phyloP scores from a whole-genome alignment of 2,888 invertebrate species.

The Drepanosiphum platanoidis region DNA sequence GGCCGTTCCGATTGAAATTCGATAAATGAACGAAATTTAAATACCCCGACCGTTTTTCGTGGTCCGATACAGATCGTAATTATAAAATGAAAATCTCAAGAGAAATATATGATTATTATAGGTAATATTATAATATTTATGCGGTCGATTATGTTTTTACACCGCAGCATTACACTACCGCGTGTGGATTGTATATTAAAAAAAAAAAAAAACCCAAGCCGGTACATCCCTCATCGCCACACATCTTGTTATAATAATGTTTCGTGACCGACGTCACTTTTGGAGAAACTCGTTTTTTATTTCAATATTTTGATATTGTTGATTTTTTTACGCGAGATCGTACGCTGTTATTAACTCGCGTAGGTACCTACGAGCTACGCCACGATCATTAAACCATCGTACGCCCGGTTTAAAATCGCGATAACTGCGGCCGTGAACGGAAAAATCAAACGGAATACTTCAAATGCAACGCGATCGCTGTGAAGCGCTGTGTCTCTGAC shows the following conservation, averaged over 20 bases:
- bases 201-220: background rate
- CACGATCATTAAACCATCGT: no score
- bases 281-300: background rate
- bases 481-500: no score
- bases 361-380: no score
- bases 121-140: no score
- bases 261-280: slow-evolving; percentile 7
- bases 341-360: no score
- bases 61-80: background rate
- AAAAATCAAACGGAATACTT: no score
- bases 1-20: background rate
- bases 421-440: no score
- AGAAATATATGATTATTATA: background rate
- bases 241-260: background rate
- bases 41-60: background rate
- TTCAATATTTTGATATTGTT: background rate
- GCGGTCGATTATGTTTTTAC: background rate
- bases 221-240: background rate
- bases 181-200: background rate
- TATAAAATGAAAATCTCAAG: background rate
- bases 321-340: background rate
- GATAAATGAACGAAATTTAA: slow-evolving; percentile 3
- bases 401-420: no score
- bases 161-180: background rate
- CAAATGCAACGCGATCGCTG: no score